Conservation (phyloP, 2,888 invertebrate genomes). For the Ligdia adustata region DNA sequence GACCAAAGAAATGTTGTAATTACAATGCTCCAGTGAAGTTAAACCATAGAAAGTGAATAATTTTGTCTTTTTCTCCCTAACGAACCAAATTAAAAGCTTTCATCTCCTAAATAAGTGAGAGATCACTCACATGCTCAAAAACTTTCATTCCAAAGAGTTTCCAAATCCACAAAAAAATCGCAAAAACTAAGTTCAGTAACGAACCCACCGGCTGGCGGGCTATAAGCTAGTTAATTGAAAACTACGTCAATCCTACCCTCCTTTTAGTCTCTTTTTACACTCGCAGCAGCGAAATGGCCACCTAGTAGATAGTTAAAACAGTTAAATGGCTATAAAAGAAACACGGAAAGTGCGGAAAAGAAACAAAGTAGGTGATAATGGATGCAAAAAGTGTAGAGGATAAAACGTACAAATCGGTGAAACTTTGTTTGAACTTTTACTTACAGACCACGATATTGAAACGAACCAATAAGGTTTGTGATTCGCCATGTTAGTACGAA, state of each 20-base stretch:
- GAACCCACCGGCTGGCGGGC: conserved; percentile 14
- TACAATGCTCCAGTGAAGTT: too few relatives aligned
- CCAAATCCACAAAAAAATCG: conserved; percentile 8
- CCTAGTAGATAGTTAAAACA: neutral
- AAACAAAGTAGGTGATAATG: conserved; percentile 2
- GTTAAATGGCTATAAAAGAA: neutral
- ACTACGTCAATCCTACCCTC: conserved; percentile 14
- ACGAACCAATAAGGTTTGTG: too few relatives aligned
- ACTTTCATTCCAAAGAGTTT: conserved; percentile 2
- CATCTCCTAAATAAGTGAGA: neutral
- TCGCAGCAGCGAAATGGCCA: conserved; percentile 1
- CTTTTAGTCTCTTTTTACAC: conserved; percentile 1
- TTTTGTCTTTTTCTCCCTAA: too few relatives aligned
- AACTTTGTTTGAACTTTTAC: neutral
- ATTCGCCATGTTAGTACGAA: too few relatives aligned
- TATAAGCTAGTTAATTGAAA: conserved; percentile 24
- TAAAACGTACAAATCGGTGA: neutral
- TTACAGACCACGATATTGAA: too few relatives aligned
- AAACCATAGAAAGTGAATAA: too few relatives aligned
- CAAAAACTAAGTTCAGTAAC: conserved; percentile 19
- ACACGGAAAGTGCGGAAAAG: neutral
- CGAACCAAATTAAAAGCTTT: neutral
- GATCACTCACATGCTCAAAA: conserved; percentile 6
- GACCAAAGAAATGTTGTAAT: too few relatives aligned
- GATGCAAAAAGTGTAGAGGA: neutral